Evolutionary conservation across 2,797 vertebrate species (phyloP).

Genomic region (Bradypodion pumilum): DNA sequence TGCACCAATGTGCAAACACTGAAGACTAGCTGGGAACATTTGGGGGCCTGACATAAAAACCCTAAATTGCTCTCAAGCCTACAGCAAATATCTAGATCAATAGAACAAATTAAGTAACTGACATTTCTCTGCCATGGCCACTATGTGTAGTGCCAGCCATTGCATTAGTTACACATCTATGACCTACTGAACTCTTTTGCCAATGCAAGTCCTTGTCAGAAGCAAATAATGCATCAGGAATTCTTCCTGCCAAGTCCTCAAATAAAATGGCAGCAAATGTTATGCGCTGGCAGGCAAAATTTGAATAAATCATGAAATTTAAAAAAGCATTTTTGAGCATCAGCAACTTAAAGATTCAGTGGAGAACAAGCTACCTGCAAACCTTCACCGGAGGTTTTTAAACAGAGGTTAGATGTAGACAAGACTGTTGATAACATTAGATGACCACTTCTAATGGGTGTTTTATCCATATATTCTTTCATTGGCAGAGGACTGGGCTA

Average conservation of each 20-base stretch:
- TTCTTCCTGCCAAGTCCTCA: background rate
- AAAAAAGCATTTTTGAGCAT: background rate
- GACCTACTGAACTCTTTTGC: background rate
- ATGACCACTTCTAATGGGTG: no score
- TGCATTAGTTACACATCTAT: background rate
- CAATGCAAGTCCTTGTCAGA: background rate
- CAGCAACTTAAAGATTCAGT: background rate
- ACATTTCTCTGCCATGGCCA: background rate
- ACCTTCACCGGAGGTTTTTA: no score
- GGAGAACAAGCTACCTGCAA: background rate
- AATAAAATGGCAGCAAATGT: no score
- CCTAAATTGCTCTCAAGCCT: no score
- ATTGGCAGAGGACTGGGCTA: no score
- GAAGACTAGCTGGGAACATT: background rate
- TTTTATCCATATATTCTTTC: no score
- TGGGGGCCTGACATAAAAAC: background rate
- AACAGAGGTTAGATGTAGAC: no score
- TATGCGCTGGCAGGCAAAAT: background rate
- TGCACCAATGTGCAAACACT: background rate
- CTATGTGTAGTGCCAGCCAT: background rate
- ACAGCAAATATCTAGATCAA: background rate
- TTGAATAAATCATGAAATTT: background rate
- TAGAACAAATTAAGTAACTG: background rate
- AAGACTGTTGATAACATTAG: no score
- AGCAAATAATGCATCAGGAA: no score